A percentile compares a stretch with the other conserved stretches of the same genome.
Evolutionary conservation across 2,113 vertebrate genomes (phyloP).

Genomic region (Phaethon lepturus): DNA sequence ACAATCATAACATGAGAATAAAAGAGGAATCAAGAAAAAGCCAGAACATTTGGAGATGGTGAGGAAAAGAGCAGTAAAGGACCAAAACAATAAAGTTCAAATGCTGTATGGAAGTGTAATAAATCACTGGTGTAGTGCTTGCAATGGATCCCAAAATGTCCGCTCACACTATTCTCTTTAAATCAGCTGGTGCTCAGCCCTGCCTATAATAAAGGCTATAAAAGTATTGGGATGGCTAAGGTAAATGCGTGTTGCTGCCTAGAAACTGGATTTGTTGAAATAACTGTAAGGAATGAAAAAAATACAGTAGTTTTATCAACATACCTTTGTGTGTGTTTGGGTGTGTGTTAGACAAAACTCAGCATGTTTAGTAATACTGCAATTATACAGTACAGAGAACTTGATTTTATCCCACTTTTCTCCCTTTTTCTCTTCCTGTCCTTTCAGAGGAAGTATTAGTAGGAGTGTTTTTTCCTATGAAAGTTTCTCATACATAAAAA

Average conservation of each 20-base stretch:
- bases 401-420: not conserved
- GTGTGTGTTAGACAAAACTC: not conserved
- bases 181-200: not conserved
- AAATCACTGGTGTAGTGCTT: not conserved
- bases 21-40: not conserved
- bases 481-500: not conserved
- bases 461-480: not conserved
- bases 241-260: not conserved
- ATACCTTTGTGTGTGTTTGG: not conserved
- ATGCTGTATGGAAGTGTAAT: not conserved
- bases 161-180: not conserved
- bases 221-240: not conserved
- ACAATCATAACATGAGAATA: accelerated
- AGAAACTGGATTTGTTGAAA: not conserved
- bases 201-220: not conserved
- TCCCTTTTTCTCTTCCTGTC: not conserved
- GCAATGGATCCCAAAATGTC: not conserved
- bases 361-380: not conserved
- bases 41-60: not conserved
- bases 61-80: not conserved
- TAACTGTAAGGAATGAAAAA: not conserved
- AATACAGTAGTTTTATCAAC: not conserved
- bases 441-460: not conserved
- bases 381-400: not conserved
- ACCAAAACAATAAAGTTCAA: not conserved